Evolutionary conservation across 2,888 invertebrate species (phyloP).

Genomic region (Stomorhina lunata): DNA sequence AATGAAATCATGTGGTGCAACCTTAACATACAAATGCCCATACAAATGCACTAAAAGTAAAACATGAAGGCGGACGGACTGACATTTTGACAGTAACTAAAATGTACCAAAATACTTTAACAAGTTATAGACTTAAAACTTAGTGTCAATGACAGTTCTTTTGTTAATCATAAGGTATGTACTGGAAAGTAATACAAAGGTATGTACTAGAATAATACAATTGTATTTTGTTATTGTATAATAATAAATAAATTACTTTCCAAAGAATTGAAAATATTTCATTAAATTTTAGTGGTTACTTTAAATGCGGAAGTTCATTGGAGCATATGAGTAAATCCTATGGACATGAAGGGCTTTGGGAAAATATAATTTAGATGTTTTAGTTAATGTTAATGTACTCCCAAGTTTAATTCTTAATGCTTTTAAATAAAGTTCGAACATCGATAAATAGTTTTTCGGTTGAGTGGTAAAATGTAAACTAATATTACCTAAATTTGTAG

Average conservation of each 20-base stretch:
- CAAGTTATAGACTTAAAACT: slow-evolving; percentile 21
- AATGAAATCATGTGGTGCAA: slow-evolving; percentile 65
- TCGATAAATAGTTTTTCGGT: no score
- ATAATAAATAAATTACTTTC: slow-evolving; percentile 40
- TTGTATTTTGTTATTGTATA: neutral
- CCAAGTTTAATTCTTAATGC: no score
- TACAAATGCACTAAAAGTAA: neutral
- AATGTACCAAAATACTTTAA: slow-evolving; percentile 37
- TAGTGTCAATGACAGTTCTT: slow-evolving; percentile 60
- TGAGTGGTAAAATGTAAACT: no score
- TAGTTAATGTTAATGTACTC: no score
- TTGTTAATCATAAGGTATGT: slow-evolving; percentile 35
- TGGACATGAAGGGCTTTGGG: neutral
- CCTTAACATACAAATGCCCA: slow-evolving; percentile 39
- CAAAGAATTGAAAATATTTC: slow-evolving; percentile 12
- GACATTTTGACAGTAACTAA: slow-evolving; percentile 57
- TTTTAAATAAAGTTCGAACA: no score
- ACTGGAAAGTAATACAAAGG: neutral
- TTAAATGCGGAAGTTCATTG: slow-evolving; percentile 43
- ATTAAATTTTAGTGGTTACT: neutral
- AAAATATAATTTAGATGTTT: neutral
- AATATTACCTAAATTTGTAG: no score
- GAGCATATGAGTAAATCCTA: slow-evolving; percentile 22
- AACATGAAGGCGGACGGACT: slow-evolving; percentile 2
- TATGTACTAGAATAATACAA: slow-evolving; percentile 8